Evolutionary conservation across 2,113 vertebrate species (phyloP).

Genomic region (Gorsachius goisagi): DNA sequence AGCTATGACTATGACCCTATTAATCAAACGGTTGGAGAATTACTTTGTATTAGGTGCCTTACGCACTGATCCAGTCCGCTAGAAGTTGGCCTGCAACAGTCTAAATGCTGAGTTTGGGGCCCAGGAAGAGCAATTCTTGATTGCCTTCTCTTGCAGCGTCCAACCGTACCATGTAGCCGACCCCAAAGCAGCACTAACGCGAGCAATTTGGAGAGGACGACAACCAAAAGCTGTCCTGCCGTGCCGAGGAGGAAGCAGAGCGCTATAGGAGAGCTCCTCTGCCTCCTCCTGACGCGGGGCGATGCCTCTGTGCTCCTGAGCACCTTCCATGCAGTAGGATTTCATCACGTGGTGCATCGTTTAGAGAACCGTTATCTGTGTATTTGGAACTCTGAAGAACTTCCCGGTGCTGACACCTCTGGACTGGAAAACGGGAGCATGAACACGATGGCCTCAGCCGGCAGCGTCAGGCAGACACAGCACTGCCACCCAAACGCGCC

Average conservation of each 20-base stretch:
- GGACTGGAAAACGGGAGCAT: background rate
- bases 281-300: background rate
- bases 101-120: background rate
- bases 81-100: constrained; percentile 47
- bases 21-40: constrained; percentile 69
- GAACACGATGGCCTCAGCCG: rapidly evolving
- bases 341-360: background rate
- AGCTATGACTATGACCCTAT: constrained; percentile 62
- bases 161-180: background rate
- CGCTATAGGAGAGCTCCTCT: background rate
- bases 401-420: background rate
- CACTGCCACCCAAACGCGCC: background rate
- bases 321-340: background rate
- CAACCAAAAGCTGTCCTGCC: background rate
- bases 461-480: background rate
- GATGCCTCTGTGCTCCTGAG: background rate
- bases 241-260: background rate
- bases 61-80: constrained; percentile 33
- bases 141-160: background rate
- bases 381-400: background rate
- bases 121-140: background rate
- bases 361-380: background rate
- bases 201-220: background rate
- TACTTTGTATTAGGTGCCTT: constrained; percentile 45
- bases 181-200: background rate